Percentiles rank a stretch among this genome's conserved stretches.
phyloP scores from a whole-genome alignment of 2,797 vertebrate species.

The Acanthornis magna region DNA sequence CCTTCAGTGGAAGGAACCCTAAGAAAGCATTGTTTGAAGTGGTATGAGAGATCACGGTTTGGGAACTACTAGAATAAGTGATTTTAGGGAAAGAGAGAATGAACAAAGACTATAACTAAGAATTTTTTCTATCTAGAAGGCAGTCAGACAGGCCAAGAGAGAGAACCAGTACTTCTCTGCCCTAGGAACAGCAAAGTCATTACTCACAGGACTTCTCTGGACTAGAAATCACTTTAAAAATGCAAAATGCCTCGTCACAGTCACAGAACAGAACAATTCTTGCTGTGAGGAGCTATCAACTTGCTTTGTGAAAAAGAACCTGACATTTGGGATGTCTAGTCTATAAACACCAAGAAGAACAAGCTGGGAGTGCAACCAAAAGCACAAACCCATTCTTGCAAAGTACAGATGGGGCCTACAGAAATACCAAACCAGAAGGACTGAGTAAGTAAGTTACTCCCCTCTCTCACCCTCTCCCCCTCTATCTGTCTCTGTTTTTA shows the following conservation, averaged over 20 bases:
- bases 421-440: constrained; percentile 22
- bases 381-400: constrained; percentile 21
- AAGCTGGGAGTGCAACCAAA: constrained; percentile 34
- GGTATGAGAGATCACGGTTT: neutral
- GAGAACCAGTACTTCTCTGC: neutral
- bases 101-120: neutral
- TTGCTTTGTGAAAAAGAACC: constrained; percentile 13
- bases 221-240: constrained; percentile 27
- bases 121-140: neutral
- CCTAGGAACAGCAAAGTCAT: neutral
- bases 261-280: constrained; percentile 15
- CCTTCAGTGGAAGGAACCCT: neutral
- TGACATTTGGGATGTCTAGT: constrained; percentile 8
- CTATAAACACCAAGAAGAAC: constrained; percentile 30
- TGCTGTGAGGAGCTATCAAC: neutral
- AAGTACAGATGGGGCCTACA: constrained; percentile 11
- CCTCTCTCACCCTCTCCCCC: neutral
- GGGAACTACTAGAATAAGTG: neutral
- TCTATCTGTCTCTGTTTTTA: constrained; percentile 10
- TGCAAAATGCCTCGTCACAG: neutral
- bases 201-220: neutral
- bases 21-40: neutral
- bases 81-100: neutral
- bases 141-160: neutral
- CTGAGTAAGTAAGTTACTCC: neutral